A percentile compares a stretch with the other conserved stretches of the same genome.
Evolutionary conservation across 2,888 invertebrate genomes (phyloP).

Genomic region (Callimorpha dominula): DNA sequence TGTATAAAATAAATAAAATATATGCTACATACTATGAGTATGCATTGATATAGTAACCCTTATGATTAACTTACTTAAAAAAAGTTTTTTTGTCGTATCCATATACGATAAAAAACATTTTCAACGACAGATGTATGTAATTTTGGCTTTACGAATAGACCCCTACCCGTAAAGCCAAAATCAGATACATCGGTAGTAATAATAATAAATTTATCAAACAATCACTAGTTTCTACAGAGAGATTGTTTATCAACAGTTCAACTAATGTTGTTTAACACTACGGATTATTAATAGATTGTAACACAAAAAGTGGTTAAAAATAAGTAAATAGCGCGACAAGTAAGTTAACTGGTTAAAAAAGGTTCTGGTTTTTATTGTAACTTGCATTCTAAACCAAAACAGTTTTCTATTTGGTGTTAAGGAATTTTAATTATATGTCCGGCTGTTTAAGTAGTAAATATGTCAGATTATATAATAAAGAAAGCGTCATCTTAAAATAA

Average conservation of each 20-base stretch:
- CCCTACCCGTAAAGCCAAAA: neutral
- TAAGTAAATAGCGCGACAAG: conserved; percentile 26
- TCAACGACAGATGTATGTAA: no score
- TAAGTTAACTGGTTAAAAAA: conserved; percentile 2
- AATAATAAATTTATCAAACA: neutral
- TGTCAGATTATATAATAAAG: conserved; percentile 1
- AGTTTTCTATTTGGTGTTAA: neutral
- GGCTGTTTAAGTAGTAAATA: neutral
- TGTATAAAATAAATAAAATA: no score
- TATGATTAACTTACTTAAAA: no score
- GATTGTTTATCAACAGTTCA: conserved; percentile 4
- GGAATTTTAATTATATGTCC: neutral
- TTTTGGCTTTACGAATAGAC: no score
- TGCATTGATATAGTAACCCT: no score
- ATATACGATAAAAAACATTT: no score
- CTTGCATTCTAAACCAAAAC: neutral
- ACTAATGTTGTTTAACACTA: neutral
- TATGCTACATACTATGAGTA: no score
- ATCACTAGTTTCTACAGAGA: neutral
- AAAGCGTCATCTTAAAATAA: conserved; percentile 2
- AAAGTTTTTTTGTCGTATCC: no score
- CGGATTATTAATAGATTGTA: conserved; percentile 24
- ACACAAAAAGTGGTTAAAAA: conserved; percentile 38
- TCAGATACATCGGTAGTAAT: neutral
- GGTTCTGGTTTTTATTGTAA: neutral